Percentiles rank a stretch among this genome's conserved stretches.
Conservation (phyloP, 2,888 invertebrate genomes). For the Phengaris alcon region DNA sequence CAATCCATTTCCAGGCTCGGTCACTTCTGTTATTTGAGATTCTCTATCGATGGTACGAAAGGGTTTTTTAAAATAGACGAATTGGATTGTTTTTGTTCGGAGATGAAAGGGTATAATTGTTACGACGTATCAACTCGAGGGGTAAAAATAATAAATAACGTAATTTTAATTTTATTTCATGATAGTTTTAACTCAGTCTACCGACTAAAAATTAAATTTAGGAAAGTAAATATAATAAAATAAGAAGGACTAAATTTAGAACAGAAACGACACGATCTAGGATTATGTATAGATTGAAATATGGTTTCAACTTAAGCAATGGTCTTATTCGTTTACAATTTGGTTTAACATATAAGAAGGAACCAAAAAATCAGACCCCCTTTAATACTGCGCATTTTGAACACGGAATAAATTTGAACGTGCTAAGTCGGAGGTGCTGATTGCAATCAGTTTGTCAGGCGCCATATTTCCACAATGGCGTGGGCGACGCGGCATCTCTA, state of each 20-base stretch:
- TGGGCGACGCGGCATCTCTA: constrained; percentile 53
- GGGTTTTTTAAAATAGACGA: background rate
- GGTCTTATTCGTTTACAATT: too few species aligned
- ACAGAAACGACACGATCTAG: too few species aligned
- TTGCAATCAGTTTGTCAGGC: constrained; percentile 68
- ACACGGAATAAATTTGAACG: constrained; percentile 37
- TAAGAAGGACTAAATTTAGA: too few species aligned
- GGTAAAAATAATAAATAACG: background rate
- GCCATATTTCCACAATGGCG: constrained; percentile 56
- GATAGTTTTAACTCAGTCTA: background rate
- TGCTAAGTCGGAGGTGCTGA: constrained; percentile 51
- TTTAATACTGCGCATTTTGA: constrained; percentile 7
- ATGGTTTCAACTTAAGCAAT: too few species aligned
- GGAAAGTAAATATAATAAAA: too few species aligned
- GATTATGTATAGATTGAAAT: too few species aligned
- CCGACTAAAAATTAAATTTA: background rate
- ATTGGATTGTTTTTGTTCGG: background rate
- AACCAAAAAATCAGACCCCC: background rate
- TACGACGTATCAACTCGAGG: background rate
- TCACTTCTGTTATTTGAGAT: constrained; percentile 38
- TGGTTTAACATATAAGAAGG: too few species aligned
- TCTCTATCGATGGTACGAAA: constrained; percentile 20
- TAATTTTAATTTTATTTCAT: background rate
- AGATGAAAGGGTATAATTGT: background rate
- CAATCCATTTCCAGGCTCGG: constrained; percentile 42